Evolutionary conservation across 2,797 vertebrate genomes (phyloP).

Genomic region (Neostethus bicornis): DNA sequence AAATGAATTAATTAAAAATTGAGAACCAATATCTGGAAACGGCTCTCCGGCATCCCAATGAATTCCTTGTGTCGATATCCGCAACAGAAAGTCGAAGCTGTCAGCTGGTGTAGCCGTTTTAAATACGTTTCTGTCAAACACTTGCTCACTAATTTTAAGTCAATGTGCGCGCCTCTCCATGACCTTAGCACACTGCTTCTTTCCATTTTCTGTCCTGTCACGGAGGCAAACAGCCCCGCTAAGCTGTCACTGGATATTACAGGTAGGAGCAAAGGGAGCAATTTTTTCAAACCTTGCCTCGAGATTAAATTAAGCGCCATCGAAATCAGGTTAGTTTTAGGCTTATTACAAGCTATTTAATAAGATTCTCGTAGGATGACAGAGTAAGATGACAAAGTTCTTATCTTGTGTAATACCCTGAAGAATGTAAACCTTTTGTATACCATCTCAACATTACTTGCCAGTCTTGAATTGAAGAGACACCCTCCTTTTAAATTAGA

Average conservation of each 20-base stretch:
- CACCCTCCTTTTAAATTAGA: conserved; percentile 3
- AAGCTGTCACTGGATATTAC: conserved; percentile 18
- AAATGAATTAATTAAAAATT: conserved; percentile 23
- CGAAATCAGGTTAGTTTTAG: not conserved
- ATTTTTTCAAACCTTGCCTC: not conserved
- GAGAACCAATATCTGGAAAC: conserved; percentile 13
- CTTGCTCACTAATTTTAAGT: conserved; percentile 18
- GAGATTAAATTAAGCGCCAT: conserved; percentile 5
- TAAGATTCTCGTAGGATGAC: not conserved
- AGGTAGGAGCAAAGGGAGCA: conserved; percentile 13
- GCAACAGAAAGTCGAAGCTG: conserved; percentile 13
- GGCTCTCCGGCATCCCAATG: conserved; percentile 7
- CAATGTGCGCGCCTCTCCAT: conserved; percentile 7
- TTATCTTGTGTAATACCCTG: not conserved
- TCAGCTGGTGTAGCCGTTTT: conserved; percentile 16
- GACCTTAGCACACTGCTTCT: conserved; percentile 5
- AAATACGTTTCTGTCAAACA: conserved; percentile 17
- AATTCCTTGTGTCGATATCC: conserved; percentile 18
- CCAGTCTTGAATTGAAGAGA: conserved; percentile 4
- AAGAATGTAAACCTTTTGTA: conserved; percentile 10
- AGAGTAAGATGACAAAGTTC: not conserved
- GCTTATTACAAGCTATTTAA: not conserved
- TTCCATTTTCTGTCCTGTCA: conserved; percentile 17
- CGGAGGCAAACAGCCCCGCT: conserved; percentile 2
- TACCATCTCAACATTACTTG: not conserved